Evolutionary conservation across 2,888 invertebrate genomes (phyloP), one percentile per base, ranked within the genome.

Genomic region (Zhuqinia jingwanae): DNA sequence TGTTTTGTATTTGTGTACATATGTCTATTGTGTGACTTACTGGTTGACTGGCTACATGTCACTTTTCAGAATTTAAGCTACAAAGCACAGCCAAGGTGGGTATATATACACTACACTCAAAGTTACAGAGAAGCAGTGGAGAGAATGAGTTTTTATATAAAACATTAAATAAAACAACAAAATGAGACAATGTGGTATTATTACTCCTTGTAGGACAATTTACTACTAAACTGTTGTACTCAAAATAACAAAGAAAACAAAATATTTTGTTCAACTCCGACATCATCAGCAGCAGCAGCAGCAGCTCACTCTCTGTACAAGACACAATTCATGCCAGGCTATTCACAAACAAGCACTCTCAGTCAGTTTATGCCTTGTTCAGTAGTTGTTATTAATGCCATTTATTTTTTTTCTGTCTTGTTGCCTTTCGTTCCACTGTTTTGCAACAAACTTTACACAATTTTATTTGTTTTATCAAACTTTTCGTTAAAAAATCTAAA

Each of bases 1-100:
- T 65, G 65, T 50, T 42, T 27, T 45, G 45, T 68, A 70, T 30
- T 56, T 80, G 36, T 80, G 80, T 80, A 58, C 70, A 80, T 70
- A 70, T 80, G 68, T 65, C 27, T 11, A 8, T 65, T 25, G 20
- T n/a, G 36, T 65, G 15, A 73, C 73, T 73, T 50, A 10, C 27
- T 50, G 73, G 27, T 73, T 73, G 73, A 73, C 50, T 73, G 73
- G 53, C 15, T 27, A 73, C 50, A n/a, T n/a, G 15, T 27, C 15
- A 45, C n/a, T 22, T 11, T 22, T 50, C 1, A n/a, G 50, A 50
- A 22, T 53, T 22, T 36, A 8, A 8, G 36, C 8, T 36, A 36
- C 13, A 50, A 50, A 50, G 2, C 50, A n/a, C n/a, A n/a, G n/a
- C n/a, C n/a, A n/a, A n/a, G n/a, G n/a, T n/a, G n/a, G n/a, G n/a